Evolutionary conservation across 2,888 invertebrate species (phyloP).

Genomic region (Sericinus montela): DNA sequence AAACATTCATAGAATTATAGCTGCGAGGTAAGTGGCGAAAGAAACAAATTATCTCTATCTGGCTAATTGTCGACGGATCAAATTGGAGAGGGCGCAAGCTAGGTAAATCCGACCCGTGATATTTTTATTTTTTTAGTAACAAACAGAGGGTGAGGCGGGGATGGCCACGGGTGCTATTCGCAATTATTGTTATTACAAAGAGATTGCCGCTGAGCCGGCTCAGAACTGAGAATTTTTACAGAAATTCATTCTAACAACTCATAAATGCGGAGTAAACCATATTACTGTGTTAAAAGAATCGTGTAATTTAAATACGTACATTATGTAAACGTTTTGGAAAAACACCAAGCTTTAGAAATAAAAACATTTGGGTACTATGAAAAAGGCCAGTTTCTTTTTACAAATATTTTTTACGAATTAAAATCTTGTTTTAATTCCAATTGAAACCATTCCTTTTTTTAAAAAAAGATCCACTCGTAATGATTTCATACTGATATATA

Average conservation of each 20-base stretch:
- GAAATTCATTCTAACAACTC: constrained; percentile 51
- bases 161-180: constrained; percentile 60
- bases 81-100: constrained; percentile 42
- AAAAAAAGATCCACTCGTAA: too few species aligned
- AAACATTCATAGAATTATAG: constrained; percentile 64
- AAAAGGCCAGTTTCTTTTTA: too few species aligned
- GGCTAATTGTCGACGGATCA: constrained; percentile 73
- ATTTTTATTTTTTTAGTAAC: constrained; percentile 46
- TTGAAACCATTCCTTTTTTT: too few species aligned
- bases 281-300: background rate
- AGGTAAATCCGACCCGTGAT: constrained; percentile 61
- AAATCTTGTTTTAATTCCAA: too few species aligned
- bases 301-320: background rate
- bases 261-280: constrained; percentile 40
- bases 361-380: too few species aligned
- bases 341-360: too few species aligned
- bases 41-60: constrained; percentile 70
- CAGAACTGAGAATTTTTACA: constrained; percentile 56
- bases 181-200: constrained; percentile 79
- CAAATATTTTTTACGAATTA: too few species aligned
- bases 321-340: background rate
- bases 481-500: too few species aligned
- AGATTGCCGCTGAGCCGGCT: constrained; percentile 70
- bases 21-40: constrained; percentile 45
- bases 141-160: constrained; percentile 38